Evolutionary conservation across 30 jellyfish, hydroid and myxozoan species (phyloP).

Genomic region (Morbakka virulenta): DNA sequence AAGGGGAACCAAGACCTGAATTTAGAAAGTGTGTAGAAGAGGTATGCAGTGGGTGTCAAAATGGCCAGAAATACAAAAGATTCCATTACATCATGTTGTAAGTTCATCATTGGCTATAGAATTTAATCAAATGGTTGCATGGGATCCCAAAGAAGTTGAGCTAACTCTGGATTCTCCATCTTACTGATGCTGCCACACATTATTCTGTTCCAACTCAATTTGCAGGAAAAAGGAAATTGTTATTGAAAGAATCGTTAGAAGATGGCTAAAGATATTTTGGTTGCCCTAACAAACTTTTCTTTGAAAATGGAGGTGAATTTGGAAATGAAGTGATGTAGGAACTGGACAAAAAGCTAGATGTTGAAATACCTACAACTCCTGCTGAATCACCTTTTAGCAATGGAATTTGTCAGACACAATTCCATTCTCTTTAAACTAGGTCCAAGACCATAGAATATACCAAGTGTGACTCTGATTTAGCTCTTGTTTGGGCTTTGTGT

Average conservation of each 20-base stretch:
- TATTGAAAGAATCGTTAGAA: no score
- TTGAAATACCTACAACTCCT: slow-evolving; percentile 17
- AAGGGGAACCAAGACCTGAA: no score
- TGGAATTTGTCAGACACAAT: slow-evolving; percentile 11
- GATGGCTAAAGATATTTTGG: no score
- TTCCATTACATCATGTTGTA: no score
- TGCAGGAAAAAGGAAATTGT: background rate
- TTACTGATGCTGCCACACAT: slow-evolving; percentile 6
- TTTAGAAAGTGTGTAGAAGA: no score
- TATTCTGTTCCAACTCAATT: background rate
- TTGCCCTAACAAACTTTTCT: no score
- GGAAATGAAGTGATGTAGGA: background rate
- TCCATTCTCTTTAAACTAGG: background rate
- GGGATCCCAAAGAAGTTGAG: background rate
- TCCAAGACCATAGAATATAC: slow-evolving; percentile 6
- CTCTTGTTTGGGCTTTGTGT: slow-evolving; percentile 35
- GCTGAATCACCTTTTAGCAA: slow-evolving; percentile 14
- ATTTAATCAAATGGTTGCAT: slow-evolving; percentile 13
- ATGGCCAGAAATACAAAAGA: no score
- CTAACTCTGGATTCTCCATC: background rate
- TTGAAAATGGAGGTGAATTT: slow-evolving; percentile 18
- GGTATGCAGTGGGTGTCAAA: no score
- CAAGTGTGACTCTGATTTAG: background rate
- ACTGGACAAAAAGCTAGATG: background rate
- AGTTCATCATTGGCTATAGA: slow-evolving; percentile 5